These are phyloP conservation scores for Bactericera cockerelli DNA, from an alignment of 1,140 invertebrate genomes.

Conservation along the genomic window DNA sequence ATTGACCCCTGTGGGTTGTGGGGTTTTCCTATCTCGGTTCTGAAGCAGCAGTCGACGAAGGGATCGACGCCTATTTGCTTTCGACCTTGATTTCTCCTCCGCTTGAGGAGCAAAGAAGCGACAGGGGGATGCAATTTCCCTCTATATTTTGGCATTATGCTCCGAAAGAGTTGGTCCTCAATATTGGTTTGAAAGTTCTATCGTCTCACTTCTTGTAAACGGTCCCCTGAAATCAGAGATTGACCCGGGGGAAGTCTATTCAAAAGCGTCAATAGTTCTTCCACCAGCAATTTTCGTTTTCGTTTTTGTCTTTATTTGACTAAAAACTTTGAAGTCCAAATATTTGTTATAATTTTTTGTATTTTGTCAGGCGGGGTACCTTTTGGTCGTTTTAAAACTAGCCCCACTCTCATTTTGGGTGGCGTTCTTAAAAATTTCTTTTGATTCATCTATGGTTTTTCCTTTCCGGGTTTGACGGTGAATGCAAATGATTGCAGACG, in stretches of 20 bases:
- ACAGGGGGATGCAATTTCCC: conserved; percentile 29
- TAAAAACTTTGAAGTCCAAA: conserved; percentile 73
- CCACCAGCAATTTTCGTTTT: conserved; percentile 57
- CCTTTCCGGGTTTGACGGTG: conserved; percentile 34
- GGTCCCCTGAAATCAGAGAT: conserved; percentile 30
- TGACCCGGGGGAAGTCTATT: conserved; percentile 37
- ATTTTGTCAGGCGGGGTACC: conserved; percentile 31
- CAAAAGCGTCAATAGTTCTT: conserved; percentile 62
- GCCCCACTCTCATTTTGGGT: conserved; percentile 14
- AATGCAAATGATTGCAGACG: conserved; percentile 18
- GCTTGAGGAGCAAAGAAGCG: conserved; percentile 45
- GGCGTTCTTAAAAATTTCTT: conserved; percentile 36
- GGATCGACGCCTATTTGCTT: conserved; percentile 37
- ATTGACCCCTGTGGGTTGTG: conserved; percentile 16
- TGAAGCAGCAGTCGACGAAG: conserved; percentile 32
- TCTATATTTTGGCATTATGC: conserved; percentile 21
- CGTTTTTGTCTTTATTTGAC: conserved; percentile 67
- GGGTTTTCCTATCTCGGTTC: conserved; percentile 17
- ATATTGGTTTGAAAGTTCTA: conserved; percentile 28
- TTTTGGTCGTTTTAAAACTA: conserved; percentile 15
- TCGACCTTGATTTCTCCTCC: conserved; percentile 51
- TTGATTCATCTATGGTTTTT: conserved; percentile 71
- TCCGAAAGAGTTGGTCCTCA: conserved; percentile 24
- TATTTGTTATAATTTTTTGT: conserved; percentile 62
- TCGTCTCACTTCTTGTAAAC: conserved; percentile 30